Base-by-base conservation (phyloP, 2,113 vertebrate species). In the Aptenodytes patagonicus region DNA sequence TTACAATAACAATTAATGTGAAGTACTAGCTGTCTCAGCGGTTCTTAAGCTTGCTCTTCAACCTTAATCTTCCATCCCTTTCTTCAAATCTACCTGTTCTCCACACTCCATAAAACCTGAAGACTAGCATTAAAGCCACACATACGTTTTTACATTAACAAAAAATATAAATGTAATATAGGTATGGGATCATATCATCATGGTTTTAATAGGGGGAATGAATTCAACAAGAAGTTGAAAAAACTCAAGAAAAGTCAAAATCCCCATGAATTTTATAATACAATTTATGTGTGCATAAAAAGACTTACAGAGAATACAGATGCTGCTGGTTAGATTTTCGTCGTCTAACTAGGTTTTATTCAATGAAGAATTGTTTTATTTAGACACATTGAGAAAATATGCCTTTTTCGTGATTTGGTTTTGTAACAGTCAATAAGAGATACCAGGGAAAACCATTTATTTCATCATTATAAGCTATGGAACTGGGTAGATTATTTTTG, bases 401-500 rank as follows among this genome's bases (percentile, higher is more conserved):
- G 5, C 7, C 7, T 66, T 69, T 94, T 62, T 51, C 22, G 6
- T 52, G 24, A 13, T 29, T 55, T 58, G 26, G 6, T 78, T 87
- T 91, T 32, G 9, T 6, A 60, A 60, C 32, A 44, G 38, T 93
- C 93, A 96, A 83, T 93, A 46, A 86, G 49, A 93, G 79, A 60
- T 15, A 69, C 9, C 14, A 29, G 22, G n/a, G 32, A 51, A 83
- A 94, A 90, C 68, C 46, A 93, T 62, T 91, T 72, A 51, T 81
- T 95, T 91, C 77, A 85, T 77, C 87, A 44, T 49, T 61, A 29
- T 15, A 40, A 91, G 71, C 52, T 8, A 11, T 18, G 28, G 80
- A 93, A 66, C 36, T 8, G 80, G 55, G 61, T 38, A 79, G 68
- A 58, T 94, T 91, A 86, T 95, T 96, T 94, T 79, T 94, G 79